phyloP scores from a whole-genome alignment of 2,797 vertebrate species.

The Pogonophryne albipinna region DNA sequence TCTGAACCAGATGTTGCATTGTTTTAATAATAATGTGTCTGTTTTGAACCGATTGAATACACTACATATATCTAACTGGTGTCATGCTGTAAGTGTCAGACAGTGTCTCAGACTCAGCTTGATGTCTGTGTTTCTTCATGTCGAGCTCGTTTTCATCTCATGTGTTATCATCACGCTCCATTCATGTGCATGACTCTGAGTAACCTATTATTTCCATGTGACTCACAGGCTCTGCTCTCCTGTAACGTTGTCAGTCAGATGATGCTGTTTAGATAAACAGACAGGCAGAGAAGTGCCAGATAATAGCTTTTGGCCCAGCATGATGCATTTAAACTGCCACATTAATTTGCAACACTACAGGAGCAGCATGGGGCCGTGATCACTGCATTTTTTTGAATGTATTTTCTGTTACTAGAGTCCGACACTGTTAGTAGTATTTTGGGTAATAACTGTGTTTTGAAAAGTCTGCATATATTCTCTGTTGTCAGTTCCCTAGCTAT shows the following conservation, averaged over 20 bases:
- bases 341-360: slow-evolving; percentile 61
- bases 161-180: slow-evolving; percentile 31
- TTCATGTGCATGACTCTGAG: slow-evolving; percentile 50
- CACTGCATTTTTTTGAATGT: slow-evolving; percentile 44
- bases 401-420: slow-evolving; percentile 31
- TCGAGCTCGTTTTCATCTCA: slow-evolving; percentile 36
- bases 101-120: slow-evolving; percentile 40
- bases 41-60: slow-evolving; percentile 31
- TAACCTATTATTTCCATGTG: slow-evolving; percentile 35
- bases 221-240: slow-evolving; percentile 40
- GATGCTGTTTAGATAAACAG: slow-evolving; percentile 55
- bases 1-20: slow-evolving; percentile 21
- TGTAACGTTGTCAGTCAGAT: slow-evolving; percentile 52
- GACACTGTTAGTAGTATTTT: slow-evolving; percentile 30
- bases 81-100: slow-evolving; percentile 69
- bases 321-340: slow-evolving; percentile 62
- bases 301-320: slow-evolving; percentile 53
- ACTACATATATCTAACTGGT: slow-evolving; percentile 43
- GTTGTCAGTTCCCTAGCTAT: slow-evolving; percentile 44
- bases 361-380: slow-evolving; percentile 38
- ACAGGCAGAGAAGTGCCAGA: slow-evolving; percentile 41
- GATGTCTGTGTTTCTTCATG: slow-evolving; percentile 45
- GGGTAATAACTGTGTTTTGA: slow-evolving; percentile 34
- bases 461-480: slow-evolving; percentile 36
- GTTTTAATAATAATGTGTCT: slow-evolving; percentile 21